Conservation (phyloP, 2,113 vertebrate species). For the Peromyscus polionotus region DNA sequence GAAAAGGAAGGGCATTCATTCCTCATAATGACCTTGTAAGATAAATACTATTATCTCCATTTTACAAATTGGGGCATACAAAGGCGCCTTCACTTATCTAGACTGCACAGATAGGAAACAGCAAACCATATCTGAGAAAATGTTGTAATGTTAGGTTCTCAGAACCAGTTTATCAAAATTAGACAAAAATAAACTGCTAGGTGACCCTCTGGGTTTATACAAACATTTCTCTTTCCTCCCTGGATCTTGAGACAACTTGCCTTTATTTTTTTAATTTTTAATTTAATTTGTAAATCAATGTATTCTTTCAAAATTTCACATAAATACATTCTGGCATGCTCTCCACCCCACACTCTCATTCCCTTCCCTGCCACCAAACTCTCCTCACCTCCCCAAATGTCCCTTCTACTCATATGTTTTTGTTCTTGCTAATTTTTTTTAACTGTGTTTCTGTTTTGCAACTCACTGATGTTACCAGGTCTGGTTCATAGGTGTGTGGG, state of each 20-base stretch:
- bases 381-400: not conserved
- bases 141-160: not conserved
- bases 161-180: constrained; percentile 46
- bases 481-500: not conserved
- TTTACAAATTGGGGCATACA: constrained; percentile 4
- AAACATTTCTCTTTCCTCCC: not conserved
- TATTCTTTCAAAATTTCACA: not conserved
- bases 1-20: not conserved
- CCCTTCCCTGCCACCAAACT: not conserved
- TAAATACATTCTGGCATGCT: not conserved
- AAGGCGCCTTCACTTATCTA: constrained; percentile 2
- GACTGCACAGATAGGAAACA: not conserved
- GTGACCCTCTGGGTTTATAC: not conserved
- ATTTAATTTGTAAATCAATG: not conserved
- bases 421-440: not conserved
- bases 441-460: not conserved
- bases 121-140: constrained; percentile 36
- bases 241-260: not conserved
- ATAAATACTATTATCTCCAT: not conserved
- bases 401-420: not conserved
- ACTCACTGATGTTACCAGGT: not conserved
- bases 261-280: not conserved
- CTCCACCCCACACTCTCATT: not conserved
- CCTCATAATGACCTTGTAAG: constrained; percentile 26
- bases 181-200: constrained; percentile 33